Base-by-base conservation (phyloP, 2,113 vertebrate genomes). In the Colaptes auratus region DNA sequence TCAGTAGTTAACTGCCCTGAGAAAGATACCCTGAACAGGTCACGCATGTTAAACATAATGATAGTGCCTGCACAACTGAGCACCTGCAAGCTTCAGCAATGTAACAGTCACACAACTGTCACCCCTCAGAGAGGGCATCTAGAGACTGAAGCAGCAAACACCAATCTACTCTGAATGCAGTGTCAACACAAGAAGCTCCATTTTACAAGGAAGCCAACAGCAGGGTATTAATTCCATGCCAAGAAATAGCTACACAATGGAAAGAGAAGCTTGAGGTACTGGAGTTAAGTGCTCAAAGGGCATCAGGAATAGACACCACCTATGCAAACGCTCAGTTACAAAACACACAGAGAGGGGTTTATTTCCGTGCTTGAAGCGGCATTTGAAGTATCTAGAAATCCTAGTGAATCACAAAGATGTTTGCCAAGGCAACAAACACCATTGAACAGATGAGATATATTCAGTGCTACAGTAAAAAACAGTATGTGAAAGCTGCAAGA, bases 371-470 rank as follows among this genome's bases (percentile, higher is more conserved):
- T 46, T 70, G 55, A 59, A 75, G 50, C 69, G 42, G 77, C 63
- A 90, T 72, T 55, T 94, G 92, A 95, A 95, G 74, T 82, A 90
- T 72, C 93, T 65, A 91, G 86, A 95, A 96, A 88, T 69, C 21
- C 88, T 18, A 78, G 55, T 77, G 93, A 91, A 88, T 91, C 88
- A 91, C 82, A 66, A 39, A 75, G 79, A 76, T 5, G 0, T 76
- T 91, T 79, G 86, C 86, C 88, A 92, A 93, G 86, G 85, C 82
- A 86, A 86, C 1, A 0, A 71, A 65, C 20, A 24, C 75, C n/a
- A 25, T 0, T 20, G 76, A 95, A 9, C 35, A 20, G 30, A 39
- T 4, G 56, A 58, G 72, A n/a, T 39, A 5, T 3, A 27, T 3
- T n/a, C 58, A 15, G 58, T 3, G 72, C 69, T 66, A 35, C 33